Evolutionary conservation across 1,140 invertebrate genomes (phyloP), one percentile per base, ranked within the genome.

Genomic region (Drosophila seguyi): DNA sequence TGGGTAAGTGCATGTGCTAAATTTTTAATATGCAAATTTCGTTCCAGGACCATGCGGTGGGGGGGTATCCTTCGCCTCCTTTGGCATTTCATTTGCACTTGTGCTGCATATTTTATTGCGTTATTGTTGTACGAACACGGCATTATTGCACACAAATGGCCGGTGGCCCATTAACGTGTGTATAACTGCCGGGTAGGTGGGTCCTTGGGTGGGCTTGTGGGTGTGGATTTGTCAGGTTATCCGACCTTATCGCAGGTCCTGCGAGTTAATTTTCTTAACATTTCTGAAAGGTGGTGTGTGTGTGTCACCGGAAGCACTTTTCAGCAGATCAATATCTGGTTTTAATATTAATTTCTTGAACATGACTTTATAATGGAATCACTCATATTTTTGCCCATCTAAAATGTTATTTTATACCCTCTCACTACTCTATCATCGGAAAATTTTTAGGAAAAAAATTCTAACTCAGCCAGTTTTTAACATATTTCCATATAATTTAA

Each of bases 1-100:
- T 55, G 44, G 48, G 31, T 53, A 77, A 88, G 75, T 88, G 85
- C 84, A 87, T 88, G 84, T 87, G 84, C 80, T 78, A 84, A 88
- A 87, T 87, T 88, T 88, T 71, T 88, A 88, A 87, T 87, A 87
- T 87, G 84, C 72, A 88, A 87, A 87, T 87, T 80, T 80, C 11
- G 52, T 29, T 41, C 45, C 44, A 31, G 36, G 60, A 41, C 11
- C 10, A 13, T 8, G 29, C n/a, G n/a, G n/a, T n/a, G 25, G 25
- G 25, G 25, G 31, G 55, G 14, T 42, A 20, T 36, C 58, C 20
- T 6, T 16, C 14, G 3, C 10, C 20, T 7, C 59, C 82, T 79
- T 79, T 74, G 48, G 55, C 84, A 87, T 88, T 87, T 87, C 84
- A 87, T 87, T 87, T 87, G 67, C 84, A 87, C 83, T 88, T 88